phyloP scores from a whole-genome alignment of 2,113 vertebrate genomes.

The Petromus typicus region DNA sequence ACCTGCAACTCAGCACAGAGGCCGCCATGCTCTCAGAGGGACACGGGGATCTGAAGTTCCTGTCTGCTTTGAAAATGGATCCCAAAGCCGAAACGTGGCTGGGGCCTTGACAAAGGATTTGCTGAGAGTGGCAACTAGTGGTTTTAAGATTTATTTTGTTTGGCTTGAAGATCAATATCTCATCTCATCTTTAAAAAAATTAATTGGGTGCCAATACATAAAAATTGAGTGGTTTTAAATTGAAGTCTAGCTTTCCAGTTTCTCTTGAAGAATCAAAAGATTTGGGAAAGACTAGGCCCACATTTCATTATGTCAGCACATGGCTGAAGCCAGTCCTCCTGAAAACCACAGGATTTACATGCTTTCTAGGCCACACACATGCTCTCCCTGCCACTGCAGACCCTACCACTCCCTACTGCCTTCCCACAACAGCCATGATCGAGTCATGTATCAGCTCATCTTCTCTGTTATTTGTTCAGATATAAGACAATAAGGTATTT shows the following conservation, averaged over 20 bases:
- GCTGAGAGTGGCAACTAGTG: background rate
- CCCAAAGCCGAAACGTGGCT: background rate
- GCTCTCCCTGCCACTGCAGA: background rate
- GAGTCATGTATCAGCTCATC: background rate
- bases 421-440: background rate
- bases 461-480: background rate
- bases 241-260: conserved; percentile 4
- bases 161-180: conserved; percentile 2
- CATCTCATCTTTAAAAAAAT: conserved; percentile 9
- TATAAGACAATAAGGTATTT: background rate
- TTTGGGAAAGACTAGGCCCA: background rate
- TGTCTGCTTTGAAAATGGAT: background rate
- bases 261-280: conserved; percentile 25
- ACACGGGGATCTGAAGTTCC: background rate
- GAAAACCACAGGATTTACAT: background rate
- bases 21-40: background rate
- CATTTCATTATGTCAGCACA: background rate
- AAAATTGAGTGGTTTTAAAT: conserved; percentile 30
- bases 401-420: background rate
- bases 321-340: background rate
- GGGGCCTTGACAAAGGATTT: background rate
- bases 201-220: background rate
- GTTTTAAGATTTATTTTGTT: conserved; percentile 20
- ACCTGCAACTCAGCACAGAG: background rate
- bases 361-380: background rate